These are phyloP conservation scores for Actenoides lindsayi DNA, from an alignment of 2,113 vertebrate species.

Conservation along the genomic window DNA sequence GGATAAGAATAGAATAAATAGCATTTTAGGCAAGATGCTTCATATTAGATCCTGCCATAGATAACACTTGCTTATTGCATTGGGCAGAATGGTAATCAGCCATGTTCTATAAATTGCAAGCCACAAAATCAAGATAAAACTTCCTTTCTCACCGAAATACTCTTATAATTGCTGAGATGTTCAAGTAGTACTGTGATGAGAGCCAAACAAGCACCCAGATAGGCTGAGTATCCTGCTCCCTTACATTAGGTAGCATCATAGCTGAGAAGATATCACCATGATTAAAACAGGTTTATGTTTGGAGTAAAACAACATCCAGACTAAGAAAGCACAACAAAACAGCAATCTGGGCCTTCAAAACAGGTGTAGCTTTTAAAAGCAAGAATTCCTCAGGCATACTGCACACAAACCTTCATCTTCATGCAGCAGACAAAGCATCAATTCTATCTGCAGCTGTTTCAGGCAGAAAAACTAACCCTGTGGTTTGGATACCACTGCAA, in stretches of 20 bases:
- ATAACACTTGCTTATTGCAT: background rate
- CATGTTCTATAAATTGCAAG: background rate
- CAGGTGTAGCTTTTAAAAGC: background rate
- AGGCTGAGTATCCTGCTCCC: background rate
- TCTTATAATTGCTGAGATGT: background rate
- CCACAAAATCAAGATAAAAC: background rate
- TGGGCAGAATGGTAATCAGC: background rate
- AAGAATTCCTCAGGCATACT: background rate
- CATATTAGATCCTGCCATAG: background rate
- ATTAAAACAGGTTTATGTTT: background rate
- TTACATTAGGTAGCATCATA: background rate
- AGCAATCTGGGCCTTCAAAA: background rate
- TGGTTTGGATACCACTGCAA: background rate
- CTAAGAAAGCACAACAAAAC: background rate
- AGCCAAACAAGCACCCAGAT: background rate
- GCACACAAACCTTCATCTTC: background rate
- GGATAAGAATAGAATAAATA: background rate
- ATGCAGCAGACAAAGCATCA: background rate
- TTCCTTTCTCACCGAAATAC: background rate
- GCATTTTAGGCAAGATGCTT: background rate
- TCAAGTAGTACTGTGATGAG: background rate
- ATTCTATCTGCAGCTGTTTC: constrained; percentile 10
- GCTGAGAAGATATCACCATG: background rate
- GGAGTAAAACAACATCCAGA: background rate
- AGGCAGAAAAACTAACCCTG: constrained; percentile 15